These are phyloP conservation scores for Idaea biselata DNA, from an alignment of 2,888 invertebrate species.

Conservation along the genomic window DNA sequence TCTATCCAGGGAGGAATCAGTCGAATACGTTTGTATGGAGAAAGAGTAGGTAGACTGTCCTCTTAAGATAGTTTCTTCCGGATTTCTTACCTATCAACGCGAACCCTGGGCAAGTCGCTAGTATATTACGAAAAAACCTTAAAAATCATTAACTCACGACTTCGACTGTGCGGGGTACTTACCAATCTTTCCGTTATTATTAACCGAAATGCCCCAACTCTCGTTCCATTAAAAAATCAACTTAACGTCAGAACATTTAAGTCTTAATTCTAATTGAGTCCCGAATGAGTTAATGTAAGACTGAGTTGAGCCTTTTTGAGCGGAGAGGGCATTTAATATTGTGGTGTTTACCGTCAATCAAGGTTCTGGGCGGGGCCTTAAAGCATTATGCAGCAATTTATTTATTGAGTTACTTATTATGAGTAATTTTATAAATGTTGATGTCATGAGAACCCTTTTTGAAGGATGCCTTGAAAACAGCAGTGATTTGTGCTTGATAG, in stretches of 20 bases:
- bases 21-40: no score
- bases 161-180: no score
- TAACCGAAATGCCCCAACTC: background rate
- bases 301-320: background rate
- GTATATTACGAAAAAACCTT: no score
- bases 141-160: no score
- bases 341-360: background rate
- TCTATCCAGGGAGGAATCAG: no score
- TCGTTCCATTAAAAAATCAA: background rate
- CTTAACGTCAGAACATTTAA: background rate
- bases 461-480: no score
- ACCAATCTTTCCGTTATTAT: background rate
- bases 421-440: background rate
- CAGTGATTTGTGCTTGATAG: no score
- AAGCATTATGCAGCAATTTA: background rate
- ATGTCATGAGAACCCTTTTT: background rate
- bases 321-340: background rate
- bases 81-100: no score
- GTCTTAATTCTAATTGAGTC: background rate
- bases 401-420: background rate
- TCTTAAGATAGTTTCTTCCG: no score
- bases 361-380: background rate
- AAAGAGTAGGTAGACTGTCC: no score
- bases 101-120: no score
- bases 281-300: background rate